Evolutionary conservation across 2,888 invertebrate genomes (phyloP).

Genomic region (Lamellibrachia satsuma): DNA sequence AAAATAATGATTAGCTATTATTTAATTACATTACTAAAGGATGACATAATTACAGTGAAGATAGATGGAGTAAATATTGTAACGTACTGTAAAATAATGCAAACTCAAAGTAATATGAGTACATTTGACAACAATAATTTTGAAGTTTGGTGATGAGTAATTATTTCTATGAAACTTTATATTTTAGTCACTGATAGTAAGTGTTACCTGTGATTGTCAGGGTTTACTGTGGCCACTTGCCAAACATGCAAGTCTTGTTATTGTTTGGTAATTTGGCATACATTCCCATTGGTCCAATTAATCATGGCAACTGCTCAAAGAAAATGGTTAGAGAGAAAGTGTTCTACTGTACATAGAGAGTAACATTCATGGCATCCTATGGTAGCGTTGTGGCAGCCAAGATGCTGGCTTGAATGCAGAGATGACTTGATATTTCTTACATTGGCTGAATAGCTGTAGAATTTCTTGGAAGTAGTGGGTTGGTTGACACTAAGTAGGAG

Average conservation of each 20-base stretch:
- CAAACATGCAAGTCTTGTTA: neutral
- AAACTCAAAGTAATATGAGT: too few relatives aligned
- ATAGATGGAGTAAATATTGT: too few relatives aligned
- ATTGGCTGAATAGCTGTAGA: too few relatives aligned
- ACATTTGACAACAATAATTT: too few relatives aligned
- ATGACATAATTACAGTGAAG: neutral
- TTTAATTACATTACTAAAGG: neutral
- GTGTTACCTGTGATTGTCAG: neutral
- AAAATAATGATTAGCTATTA: neutral
- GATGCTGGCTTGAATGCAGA: too few relatives aligned
- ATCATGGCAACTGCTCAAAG: neutral
- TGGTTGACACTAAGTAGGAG: too few relatives aligned
- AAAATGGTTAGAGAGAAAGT: too few relatives aligned
- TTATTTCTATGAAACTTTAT: neutral
- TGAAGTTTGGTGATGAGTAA: too few relatives aligned
- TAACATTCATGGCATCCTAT: neutral
- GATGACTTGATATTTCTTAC: too few relatives aligned
- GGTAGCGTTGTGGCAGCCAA: neutral
- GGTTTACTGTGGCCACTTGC: neutral
- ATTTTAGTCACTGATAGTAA: neutral
- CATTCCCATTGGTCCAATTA: neutral
- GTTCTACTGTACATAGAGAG: neutral
- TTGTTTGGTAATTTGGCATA: neutral
- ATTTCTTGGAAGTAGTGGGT: too few relatives aligned
- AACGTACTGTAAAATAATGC: too few relatives aligned